Percentiles rank a stretch among this genome's conserved stretches.
Conservation (phyloP, 2,797 vertebrate genomes). For the Ctenopoma kingsleyae region DNA sequence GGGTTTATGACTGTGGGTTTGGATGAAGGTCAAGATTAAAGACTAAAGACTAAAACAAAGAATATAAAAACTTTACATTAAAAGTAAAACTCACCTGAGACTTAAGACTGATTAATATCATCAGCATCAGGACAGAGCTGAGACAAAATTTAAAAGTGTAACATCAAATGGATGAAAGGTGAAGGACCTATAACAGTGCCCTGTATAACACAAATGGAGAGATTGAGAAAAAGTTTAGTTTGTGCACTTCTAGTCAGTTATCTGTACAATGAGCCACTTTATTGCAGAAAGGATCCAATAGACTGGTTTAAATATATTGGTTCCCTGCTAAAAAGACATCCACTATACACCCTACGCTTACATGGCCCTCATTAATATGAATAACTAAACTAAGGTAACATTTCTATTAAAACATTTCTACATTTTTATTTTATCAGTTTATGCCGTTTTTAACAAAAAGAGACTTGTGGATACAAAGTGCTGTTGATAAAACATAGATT, state of each 20-base stretch:
- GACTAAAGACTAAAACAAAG: too few species aligned
- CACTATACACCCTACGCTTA: background rate
- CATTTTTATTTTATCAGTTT: background rate
- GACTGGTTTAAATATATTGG: background rate
- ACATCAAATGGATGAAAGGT: background rate
- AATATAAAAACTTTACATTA: too few species aligned
- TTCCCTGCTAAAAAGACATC: constrained; percentile 3
- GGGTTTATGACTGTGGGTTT: background rate
- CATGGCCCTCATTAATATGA: background rate
- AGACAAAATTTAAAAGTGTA: background rate
- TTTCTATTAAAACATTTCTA: constrained; percentile 1
- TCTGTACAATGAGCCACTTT: background rate
- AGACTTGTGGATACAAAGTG: constrained; percentile 22
- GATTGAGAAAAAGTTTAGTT: background rate
- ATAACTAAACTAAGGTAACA: background rate
- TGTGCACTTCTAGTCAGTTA: background rate
- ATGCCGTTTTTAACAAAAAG: background rate
- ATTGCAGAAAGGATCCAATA: background rate
- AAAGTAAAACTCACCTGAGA: background rate
- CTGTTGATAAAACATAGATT: constrained; percentile 53
- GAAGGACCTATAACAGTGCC: background rate
- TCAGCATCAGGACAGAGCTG: background rate
- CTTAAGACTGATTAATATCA: background rate
- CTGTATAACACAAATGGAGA: background rate
- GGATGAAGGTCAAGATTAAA: background rate